Percentiles rank a stretch among this genome's conserved stretches.
Conservation (phyloP, 1,140 invertebrate species). For the Drosophila pseudoananassae region DNA sequence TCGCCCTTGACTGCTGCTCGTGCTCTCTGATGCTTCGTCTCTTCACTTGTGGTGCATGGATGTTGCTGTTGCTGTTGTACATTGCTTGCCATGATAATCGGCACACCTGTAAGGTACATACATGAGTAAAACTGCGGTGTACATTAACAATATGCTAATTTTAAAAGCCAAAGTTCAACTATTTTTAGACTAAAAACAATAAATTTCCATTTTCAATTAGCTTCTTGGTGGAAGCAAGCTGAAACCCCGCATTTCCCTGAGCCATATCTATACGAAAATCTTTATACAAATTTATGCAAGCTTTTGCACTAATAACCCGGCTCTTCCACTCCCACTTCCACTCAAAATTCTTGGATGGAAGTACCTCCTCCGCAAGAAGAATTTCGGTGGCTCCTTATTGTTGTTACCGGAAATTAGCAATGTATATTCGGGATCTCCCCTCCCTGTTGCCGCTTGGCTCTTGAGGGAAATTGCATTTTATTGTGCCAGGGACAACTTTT, state of each 20-base stretch:
- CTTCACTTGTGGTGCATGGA: conserved; percentile 55
- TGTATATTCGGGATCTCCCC: conserved; percentile 35
- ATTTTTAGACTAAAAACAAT: not conserved
- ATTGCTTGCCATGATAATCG: conserved; percentile 83
- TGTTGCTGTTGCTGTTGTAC: conserved; percentile 73
- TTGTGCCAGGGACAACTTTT: conserved; percentile 57
- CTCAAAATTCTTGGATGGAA: not conserved
- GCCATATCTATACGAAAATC: conserved; percentile 18
- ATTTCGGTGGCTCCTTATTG: conserved; percentile 33
- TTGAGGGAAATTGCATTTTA: conserved; percentile 67
- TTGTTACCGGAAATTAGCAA: conserved; percentile 59
- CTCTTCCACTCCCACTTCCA: not conserved
- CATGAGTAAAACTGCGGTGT: too few species aligned
- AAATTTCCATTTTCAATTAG: conserved; percentile 28
- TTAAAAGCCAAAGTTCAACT: not conserved
- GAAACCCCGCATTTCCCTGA: not conserved
- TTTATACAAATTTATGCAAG: conserved; percentile 31
- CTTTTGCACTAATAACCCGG: conserved; percentile 34
- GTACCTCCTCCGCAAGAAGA: not conserved
- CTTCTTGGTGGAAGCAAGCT: not conserved
- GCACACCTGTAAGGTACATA: conserved; percentile 64
- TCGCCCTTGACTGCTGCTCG: conserved; percentile 21
- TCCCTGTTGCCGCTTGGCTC: conserved; percentile 2
- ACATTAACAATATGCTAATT: not conserved
- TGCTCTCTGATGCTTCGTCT: conserved; percentile 43